Evolutionary conservation across 2,113 vertebrate species (phyloP).

Genomic region (Raja brachyura): DNA sequence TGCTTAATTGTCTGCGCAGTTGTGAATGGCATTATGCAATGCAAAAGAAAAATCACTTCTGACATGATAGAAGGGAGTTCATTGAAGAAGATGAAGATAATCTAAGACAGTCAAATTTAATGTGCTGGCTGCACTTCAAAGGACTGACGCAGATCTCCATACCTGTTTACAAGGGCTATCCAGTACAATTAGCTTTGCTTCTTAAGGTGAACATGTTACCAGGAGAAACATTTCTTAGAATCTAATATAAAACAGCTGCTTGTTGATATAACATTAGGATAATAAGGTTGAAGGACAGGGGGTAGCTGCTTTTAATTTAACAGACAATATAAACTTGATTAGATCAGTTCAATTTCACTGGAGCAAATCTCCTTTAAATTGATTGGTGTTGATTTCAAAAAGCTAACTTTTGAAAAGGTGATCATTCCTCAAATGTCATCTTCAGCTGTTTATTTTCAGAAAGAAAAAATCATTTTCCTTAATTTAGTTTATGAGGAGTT

Average conservation of each 20-base stretch:
- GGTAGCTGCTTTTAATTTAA: background rate
- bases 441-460: background rate
- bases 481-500: background rate
- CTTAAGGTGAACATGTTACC: background rate
- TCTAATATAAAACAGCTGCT: conserved; percentile 6
- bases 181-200: background rate
- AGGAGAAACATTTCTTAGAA: background rate
- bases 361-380: conserved; percentile 29
- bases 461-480: background rate
- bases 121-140: too few species aligned
- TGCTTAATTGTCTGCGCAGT: too few species aligned
- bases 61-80: too few species aligned
- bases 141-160: background rate
- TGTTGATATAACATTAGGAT: background rate
- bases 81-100: too few species aligned
- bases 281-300: background rate
- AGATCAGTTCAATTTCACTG: background rate
- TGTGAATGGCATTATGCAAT: too few species aligned
- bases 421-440: background rate
- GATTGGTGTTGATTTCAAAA: conserved; percentile 6
- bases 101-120: background rate
- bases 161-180: background rate
- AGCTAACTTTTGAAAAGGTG: background rate
- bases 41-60: too few species aligned
- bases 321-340: background rate